Evolutionary conservation across 2,888 invertebrate genomes (phyloP), one percentile per base, ranked within the genome.

Genomic region (Conchocele bisecta): DNA sequence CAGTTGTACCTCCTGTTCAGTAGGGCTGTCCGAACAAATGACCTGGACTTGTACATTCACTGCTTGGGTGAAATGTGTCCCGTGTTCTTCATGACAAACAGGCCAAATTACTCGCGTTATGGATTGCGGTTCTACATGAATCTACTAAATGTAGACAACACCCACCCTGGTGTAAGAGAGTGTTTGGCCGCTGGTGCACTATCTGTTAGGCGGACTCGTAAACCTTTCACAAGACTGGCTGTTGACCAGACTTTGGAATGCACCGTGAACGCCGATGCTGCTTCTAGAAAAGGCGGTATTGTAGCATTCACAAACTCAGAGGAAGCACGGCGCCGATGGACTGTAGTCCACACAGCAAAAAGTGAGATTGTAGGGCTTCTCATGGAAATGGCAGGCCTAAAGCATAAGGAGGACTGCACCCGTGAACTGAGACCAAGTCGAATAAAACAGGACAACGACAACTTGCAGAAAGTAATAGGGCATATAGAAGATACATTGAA

Each of bases 91-190:
- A n/a, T n/a, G n/a, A n/a, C n/a, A n/a, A n/a, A n/a, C n/a, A n/a
- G n/a, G n/a, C 53, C 65, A 6, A 76, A 76, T 48, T 79, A 81
- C 59, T 33, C 79, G 7, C 48, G 79, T 28, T 81, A 73, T 78
- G 53, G 73, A 73, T 44, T 63, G 6, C 73, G 59, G 37, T 76
- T 60, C 28, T 65, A 76, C 26, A 24, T 75, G 24, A 71, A 80
- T 48, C 56, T 79, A 17, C 31, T 75, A 9, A 79, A 79, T n/a
- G n/a, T n/a, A n/a, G n/a, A n/a, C n/a, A n/a, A n/a, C n/a, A 29
- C 46, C 26, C 44, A 54, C 29, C 54, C 64, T 6, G 24, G 37
- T 9, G 26, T 54, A 0, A 42, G 22, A 44, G 15, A 26, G 9
- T 35, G n/a, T 13, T 22, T 64, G 22, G 64, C 44, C 28, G 22